Percentiles rank a stretch among this genome's conserved stretches.
Conservation (phyloP, 2,797 vertebrate genomes). For the Sebastes jordani region DNA sequence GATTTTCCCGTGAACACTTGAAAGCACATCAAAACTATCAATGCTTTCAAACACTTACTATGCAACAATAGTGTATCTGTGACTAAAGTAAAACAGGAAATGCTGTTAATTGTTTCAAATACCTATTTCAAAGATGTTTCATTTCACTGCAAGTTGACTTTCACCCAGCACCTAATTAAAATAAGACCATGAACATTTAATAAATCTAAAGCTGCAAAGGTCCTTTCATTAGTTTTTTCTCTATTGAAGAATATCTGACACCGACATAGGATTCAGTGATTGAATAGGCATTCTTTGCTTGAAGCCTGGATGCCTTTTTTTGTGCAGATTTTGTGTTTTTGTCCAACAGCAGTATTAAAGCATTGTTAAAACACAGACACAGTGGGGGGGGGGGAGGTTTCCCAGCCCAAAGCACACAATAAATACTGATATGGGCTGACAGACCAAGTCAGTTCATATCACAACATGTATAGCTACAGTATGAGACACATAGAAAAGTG, state of each 20-base stretch:
- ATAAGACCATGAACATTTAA: neutral
- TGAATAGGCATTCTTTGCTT: neutral
- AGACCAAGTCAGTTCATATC: constrained; percentile 59
- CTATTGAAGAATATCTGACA: neutral
- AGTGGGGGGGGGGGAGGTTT: neutral
- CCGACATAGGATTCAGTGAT: neutral
- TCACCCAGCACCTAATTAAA: neutral
- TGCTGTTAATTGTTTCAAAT: neutral
- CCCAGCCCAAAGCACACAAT: constrained; percentile 43
- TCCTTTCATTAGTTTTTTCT: neutral
- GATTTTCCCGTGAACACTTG: neutral
- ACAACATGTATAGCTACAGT: constrained; percentile 47
- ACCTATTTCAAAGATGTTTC: neutral
- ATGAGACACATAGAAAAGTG: constrained; percentile 67
- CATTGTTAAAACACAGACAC: constrained; percentile 63
- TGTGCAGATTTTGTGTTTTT: constrained; percentile 47
- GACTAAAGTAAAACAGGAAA: neutral
- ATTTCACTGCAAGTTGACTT: constrained; percentile 15
- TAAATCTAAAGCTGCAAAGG: neutral
- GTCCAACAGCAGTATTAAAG: constrained; percentile 52
- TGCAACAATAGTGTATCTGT: too few relatives aligned
- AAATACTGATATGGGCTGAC: constrained; percentile 62
- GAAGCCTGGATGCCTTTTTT: neutral
- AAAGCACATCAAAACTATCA: neutral
- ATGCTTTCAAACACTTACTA: too few relatives aligned